Conservation (phyloP, 2,113 vertebrate species). For the Poeciliopsis occidentalis region DNA sequence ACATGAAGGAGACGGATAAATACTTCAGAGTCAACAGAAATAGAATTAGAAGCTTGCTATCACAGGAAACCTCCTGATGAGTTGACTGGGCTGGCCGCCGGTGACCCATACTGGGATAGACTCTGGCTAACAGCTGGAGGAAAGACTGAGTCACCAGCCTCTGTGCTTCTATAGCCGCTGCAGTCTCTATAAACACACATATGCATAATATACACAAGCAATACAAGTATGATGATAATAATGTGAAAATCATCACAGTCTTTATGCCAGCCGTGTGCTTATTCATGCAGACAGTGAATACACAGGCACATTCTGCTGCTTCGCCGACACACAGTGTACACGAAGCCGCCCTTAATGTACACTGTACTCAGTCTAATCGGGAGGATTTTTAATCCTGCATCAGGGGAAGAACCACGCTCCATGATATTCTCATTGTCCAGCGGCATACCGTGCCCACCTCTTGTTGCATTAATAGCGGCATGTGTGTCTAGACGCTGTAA, state of each 20-base stretch:
- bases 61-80: constrained; percentile 52
- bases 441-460: too few species aligned
- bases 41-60: constrained; percentile 55
- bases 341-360: too few species aligned
- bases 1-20: constrained; percentile 31
- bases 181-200: constrained; percentile 59
- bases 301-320: constrained; percentile 7
- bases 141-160: constrained; percentile 71
- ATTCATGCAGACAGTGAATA: constrained; percentile 8
- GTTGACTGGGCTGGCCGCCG: constrained; percentile 32
- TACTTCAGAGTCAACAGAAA: constrained; percentile 62
- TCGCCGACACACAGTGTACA: constrained; percentile 6
- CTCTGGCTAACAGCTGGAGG: constrained; percentile 65
- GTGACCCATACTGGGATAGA: constrained; percentile 35
- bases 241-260: constrained; percentile 2
- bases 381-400: too few species aligned
- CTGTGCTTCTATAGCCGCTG: constrained; percentile 11
- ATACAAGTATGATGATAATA: background rate
- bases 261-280: background rate
- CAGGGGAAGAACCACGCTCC: too few species aligned
- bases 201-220: constrained; percentile 21
- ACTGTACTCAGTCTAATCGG: too few species aligned
- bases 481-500: too few species aligned
- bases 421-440: too few species aligned
- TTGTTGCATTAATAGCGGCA: too few species aligned